Evolutionary conservation across 2,888 invertebrate genomes (phyloP), one percentile per base, ranked within the genome.

Genomic region (Amaurobius ferox): DNA sequence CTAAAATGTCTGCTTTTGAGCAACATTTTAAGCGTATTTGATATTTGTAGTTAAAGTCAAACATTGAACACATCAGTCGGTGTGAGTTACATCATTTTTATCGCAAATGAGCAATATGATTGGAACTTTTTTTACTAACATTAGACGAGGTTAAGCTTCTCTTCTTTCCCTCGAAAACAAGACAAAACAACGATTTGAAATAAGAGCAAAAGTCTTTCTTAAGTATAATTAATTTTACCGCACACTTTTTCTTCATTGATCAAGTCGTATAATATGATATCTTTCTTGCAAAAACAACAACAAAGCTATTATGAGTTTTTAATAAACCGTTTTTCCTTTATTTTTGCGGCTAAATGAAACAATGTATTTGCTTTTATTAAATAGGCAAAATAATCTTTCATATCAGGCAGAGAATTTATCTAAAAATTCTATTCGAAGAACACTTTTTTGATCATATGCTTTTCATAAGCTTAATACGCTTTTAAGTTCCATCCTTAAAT

Each of bases 401-500:
- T n/a, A 44, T 44, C 16, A 44, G 16, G 44, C 16, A 44, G 44
- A 44, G 44, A 9, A 44, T 44, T 44, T 44, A 13, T 44, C 44
- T 44, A 44, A 44, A 44, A 16, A 44, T 44, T n/a, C 44, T 44
- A 44, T 44, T 44, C 44, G 44, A 2, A 44, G 44, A 44, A 16
- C 6, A 44, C 64, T 30, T 64, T 64, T 64, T 64, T 16, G 29
- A 62, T 30, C 30, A 64, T 64, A 44, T 64, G 64, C 30, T 64
- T 64, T 30, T 64, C 64, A 30, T 64, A 28, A 64, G 30, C 64
- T 30, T 64, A 64, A 64, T 64, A 30, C 28, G 64, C 64, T 64
- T 64, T 64, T 30, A 64, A 64, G 29, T 64, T 64, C 29, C 64
- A 64, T 64, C 30, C 28, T 29, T 29, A 64, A 64, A 64, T 64